A percentile compares a stretch with the other conserved stretches of the same genome.
Conservation (phyloP, 2,797 vertebrate species). For the Numenius phaeopus region DNA sequence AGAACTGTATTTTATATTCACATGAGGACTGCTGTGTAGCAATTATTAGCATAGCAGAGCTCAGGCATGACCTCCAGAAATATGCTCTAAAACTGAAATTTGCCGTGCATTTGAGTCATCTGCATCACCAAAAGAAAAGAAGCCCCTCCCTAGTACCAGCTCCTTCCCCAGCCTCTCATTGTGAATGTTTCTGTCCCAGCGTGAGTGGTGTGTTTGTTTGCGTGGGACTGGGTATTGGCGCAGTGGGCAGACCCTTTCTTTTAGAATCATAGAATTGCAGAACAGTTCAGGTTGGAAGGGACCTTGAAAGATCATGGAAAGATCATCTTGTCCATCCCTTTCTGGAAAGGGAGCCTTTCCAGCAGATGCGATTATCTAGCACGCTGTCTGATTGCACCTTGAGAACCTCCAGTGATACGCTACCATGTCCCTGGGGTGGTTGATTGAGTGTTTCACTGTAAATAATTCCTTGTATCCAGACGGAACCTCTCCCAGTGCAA, state of each 20-base stretch:
- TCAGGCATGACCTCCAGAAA: not conserved
- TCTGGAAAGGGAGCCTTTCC: not conserved
- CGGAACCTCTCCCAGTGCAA: not conserved
- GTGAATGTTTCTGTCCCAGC: not conserved
- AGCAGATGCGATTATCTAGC: not conserved
- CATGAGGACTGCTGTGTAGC: not conserved
- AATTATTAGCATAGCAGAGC: not conserved
- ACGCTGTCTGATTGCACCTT: rapidly evolving
- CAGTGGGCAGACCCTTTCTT: not conserved
- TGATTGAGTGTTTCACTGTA: not conserved
- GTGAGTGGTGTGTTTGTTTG: rapidly evolving
- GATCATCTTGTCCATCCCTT: not conserved
- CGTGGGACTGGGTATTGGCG: rapidly evolving
- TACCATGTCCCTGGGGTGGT: rapidly evolving
- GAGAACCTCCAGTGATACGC: not conserved
- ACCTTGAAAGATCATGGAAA: not conserved
- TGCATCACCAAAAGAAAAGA: not conserved
- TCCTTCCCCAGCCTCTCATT: not conserved
- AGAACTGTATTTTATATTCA: not conserved
- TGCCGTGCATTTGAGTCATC: not conserved
- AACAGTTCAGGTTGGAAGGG: not conserved
- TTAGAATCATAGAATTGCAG: not conserved
- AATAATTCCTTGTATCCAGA: not conserved
- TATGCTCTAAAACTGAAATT: not conserved
- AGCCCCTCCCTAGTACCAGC: not conserved